These are phyloP conservation scores for Caerostris extrusa DNA, from an alignment of 1,140 invertebrate species.

Conservation along the genomic window DNA sequence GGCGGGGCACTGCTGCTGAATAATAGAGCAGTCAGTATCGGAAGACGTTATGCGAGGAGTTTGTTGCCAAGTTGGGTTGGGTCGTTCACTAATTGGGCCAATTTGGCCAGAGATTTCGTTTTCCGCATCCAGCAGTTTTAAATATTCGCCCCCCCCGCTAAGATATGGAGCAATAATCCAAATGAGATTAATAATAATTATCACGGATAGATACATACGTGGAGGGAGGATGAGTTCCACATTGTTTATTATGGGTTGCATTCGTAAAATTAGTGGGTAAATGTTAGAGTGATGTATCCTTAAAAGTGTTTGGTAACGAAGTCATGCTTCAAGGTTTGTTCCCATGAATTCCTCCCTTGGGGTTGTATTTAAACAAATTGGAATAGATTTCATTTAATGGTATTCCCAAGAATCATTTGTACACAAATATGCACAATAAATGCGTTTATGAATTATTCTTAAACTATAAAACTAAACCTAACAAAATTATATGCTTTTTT, in stretches of 20 bases:
- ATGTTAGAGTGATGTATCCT: not conserved
- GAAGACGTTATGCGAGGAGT: not conserved
- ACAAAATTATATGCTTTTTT: no score
- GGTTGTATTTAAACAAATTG: no score
- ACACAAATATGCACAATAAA: no score
- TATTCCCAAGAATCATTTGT: no score
- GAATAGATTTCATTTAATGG: no score
- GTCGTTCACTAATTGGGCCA: conserved; percentile 56
- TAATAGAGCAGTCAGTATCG: conserved; percentile 40
- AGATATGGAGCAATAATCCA: not conserved
- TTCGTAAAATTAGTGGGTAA: not conserved
- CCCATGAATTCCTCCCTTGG: no score
- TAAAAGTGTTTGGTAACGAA: not conserved
- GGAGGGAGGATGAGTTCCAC: not conserved
- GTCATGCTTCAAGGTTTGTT: no score
- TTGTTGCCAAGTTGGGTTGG: not conserved
- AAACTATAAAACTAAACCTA: no score
- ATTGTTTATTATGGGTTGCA: not conserved
- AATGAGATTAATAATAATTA: conserved; percentile 39
- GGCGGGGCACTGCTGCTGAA: conserved; percentile 29
- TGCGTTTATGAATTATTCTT: no score
- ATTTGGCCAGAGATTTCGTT: conserved; percentile 38
- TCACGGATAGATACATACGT: not conserved
- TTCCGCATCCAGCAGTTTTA: not conserved
- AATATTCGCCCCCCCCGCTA: not conserved